Conservation (phyloP, 2,888 invertebrate species). For the Silvanus unidentatus region DNA sequence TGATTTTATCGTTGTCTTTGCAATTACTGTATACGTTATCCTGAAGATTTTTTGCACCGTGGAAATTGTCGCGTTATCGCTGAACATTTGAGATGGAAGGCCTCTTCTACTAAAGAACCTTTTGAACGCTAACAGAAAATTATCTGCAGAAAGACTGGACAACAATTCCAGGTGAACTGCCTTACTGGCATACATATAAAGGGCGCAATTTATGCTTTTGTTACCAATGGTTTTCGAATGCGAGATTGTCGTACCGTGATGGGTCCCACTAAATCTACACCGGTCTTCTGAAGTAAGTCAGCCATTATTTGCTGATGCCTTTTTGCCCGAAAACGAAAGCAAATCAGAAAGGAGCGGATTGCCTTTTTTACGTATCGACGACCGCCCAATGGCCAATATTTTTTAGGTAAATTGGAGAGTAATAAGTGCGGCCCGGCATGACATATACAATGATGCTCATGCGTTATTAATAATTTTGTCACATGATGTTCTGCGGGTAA, state of each 20-base stretch:
- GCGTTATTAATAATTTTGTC: conserved; percentile 12
- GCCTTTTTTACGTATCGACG: conserved; percentile 5
- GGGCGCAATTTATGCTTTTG: conserved; percentile 12
- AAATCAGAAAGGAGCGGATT: conserved; percentile 7
- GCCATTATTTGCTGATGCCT: conserved; percentile 7
- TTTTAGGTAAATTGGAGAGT: conserved; percentile 12
- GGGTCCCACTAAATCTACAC: conserved; percentile 15
- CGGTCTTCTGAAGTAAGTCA: conserved; percentile 7
- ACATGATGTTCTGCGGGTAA: conserved; percentile 15
- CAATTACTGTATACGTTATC: no score
- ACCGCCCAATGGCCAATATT: conserved; percentile 23
- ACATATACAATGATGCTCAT: conserved; percentile 10
- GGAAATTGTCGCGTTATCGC: not conserved
- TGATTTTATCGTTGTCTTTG: no score
- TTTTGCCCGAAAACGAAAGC: conserved; percentile 11
- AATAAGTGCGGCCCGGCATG: conserved; percentile 21
- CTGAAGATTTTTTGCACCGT: not conserved
- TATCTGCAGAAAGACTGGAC: conserved; percentile 3
- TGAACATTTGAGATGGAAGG: not conserved
- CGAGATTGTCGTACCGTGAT: conserved; percentile 8
- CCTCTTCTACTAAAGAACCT: not conserved
- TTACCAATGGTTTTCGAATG: conserved; percentile 6
- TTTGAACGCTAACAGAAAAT: not conserved
- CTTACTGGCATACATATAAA: conserved; percentile 15
- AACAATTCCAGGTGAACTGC: conserved; percentile 14